Base-by-base conservation (phyloP, 2,113 vertebrate species). In the Prietella phreatophila region DNA sequence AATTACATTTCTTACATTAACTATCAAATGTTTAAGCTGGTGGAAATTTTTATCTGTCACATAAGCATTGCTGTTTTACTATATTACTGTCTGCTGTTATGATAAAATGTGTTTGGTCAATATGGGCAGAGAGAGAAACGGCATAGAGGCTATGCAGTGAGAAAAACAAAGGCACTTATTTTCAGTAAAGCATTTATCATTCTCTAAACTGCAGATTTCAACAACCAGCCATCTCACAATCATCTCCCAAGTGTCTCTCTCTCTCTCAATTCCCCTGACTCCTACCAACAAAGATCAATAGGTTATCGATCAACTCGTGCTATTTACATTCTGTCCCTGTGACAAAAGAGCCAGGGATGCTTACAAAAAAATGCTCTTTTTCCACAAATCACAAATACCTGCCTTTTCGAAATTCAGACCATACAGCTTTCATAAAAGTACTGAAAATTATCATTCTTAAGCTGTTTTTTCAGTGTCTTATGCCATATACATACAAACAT, bases 221-320 rank as follows among this genome's bases (percentile, higher is more conserved):
- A 95, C 94, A 95, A 93, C 79, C 69, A 78, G 93, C 93, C 93
- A 95, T 94, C 94, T 93, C 93, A 93, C 93, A 94, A 91, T 93
- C 93, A 93, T 92, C 94, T 93, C 94, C 94, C 94, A 93, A 93
- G 92, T 78, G 11, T 92, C 92, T 92, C 92, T 92, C 89, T 92
- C 94, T 93, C 94, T 94, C 94, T 95, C 94, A 94, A 95, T 95
- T 94, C 95, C 93, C 94, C 92, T 94, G 95, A 95, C 94, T 93
- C 94, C 93, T 91, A 93, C 95, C 94, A 91, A 94, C 94, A 90
- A 85, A 90, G 87, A 96, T 96, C 96, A 95, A 96, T 96, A 95
- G 89, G 89, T 90, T 96, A 96, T 96, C 93, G 96, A 96, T 96
- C 95, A 95, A 87, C 93, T 95, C 94, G 93, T 95, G 94, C 94